Conservation (phyloP, 2,888 invertebrate species). For the Malacosoma neustria region DNA sequence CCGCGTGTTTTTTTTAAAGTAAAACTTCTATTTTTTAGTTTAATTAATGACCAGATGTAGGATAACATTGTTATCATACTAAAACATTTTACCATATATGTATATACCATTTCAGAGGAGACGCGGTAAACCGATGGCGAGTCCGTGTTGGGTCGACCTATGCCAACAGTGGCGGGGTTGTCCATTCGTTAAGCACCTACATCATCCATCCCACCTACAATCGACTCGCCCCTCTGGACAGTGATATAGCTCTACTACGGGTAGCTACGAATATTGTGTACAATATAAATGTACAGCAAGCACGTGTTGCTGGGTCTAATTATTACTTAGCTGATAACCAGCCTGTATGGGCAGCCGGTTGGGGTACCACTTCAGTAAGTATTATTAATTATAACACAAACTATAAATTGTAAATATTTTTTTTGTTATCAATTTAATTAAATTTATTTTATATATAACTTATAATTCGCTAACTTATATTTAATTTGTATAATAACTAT, state of each 20-base stretch:
- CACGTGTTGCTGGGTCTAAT: constrained; percentile 26
- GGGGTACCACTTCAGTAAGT: constrained; percentile 42
- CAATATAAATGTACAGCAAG: constrained; percentile 19
- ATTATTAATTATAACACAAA: no score
- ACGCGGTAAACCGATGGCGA: constrained; percentile 21
- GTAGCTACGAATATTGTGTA: constrained; percentile 20
- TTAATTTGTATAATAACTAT: no score
- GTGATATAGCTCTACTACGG: constrained; percentile 42
- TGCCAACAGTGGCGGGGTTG: constrained; percentile 30
- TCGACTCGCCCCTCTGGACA: constrained; percentile 11
- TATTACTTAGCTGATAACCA: constrained; percentile 31
- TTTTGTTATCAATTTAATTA: neutral
- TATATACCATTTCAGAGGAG: constrained; percentile 15
- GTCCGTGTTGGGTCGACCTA: constrained; percentile 26
- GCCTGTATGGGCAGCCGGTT: constrained; percentile 46
- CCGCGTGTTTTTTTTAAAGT: no score
- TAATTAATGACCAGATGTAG: no score
- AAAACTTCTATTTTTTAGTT: no score
- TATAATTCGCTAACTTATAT: no score
- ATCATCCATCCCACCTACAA: constrained; percentile 37
- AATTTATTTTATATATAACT: no score
- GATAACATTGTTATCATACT: no score
- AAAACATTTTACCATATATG: no score
- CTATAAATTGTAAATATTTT: neutral
- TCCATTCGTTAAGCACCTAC: constrained; percentile 15